phyloP scores from a whole-genome alignment of 1,140 invertebrate genomes.

The Ditylenchus dipsaci region DNA sequence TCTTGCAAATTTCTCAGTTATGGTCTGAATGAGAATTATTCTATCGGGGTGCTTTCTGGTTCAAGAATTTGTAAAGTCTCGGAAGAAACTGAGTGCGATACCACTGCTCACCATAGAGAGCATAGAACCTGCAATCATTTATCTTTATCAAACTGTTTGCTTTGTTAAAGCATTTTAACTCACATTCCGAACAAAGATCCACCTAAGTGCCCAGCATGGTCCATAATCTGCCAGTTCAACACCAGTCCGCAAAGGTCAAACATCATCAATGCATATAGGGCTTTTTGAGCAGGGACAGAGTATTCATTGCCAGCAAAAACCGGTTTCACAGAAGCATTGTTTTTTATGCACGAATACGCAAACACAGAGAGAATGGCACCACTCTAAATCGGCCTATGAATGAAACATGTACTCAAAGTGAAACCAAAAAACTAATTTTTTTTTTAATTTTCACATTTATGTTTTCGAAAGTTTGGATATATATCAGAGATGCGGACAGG shows the following conservation, averaged over 20 bases:
- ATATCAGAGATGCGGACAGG: too few species aligned
- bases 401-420: too few species aligned
- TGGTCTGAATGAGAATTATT: too few species aligned
- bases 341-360: conserved; percentile 77
- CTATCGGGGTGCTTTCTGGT: too few species aligned
- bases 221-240: conserved; percentile 80
- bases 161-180: conserved; percentile 6
- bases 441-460: too few species aligned
- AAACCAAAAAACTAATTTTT: too few species aligned
- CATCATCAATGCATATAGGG: conserved; percentile 76
- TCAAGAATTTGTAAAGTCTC: not conserved
- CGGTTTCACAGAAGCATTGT: conserved; percentile 76
- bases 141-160: not conserved
- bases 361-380: conserved; percentile 86
- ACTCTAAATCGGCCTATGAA: too few species aligned
- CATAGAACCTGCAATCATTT: conserved; percentile 15
- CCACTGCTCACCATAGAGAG: conserved; percentile 5
- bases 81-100: not conserved
- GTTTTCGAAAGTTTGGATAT: too few species aligned
- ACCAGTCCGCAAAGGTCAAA: conserved; percentile 72
- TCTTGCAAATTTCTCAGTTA: too few species aligned
- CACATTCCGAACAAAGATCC: conserved; percentile 75
- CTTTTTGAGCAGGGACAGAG: conserved; percentile 80
- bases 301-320: conserved; percentile 83
- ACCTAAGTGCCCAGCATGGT: conserved; percentile 95